A percentile compares a stretch with the other conserved stretches of the same genome.
These are phyloP conservation scores for Hystrix brachyura DNA, from an alignment of 2,113 vertebrate genomes.

Conservation along the genomic window DNA sequence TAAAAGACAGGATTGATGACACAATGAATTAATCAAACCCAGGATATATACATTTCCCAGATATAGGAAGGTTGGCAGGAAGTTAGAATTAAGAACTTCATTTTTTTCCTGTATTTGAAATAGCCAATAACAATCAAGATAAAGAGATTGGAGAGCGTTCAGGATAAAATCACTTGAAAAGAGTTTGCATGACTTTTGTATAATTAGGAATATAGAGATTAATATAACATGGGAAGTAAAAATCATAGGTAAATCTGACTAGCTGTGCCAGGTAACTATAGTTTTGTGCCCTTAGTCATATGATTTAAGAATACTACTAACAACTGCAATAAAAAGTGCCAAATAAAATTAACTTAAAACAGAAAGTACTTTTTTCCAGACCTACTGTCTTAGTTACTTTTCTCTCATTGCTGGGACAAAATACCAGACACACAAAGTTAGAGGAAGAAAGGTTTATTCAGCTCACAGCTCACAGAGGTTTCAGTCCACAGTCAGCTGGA, in stretches of 20 bases:
- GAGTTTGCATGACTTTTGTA: background rate
- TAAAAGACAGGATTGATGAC: slow-evolving; percentile 68
- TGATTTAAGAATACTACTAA: background rate
- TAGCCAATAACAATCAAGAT: background rate
- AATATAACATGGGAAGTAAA: background rate
- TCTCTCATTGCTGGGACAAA: too few relatives aligned
- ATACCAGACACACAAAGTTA: too few relatives aligned
- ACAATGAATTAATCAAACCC: slow-evolving; percentile 57
- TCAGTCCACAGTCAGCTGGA: too few relatives aligned
- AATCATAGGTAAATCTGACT: background rate
- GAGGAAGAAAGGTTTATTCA: too few relatives aligned
- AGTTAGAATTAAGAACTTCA: slow-evolving; percentile 34
- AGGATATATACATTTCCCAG: slow-evolving; percentile 39
- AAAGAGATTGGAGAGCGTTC: background rate
- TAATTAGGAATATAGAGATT: background rate
- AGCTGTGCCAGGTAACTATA: background rate
- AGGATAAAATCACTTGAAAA: background rate
- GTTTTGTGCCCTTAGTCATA: background rate
- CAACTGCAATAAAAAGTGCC: background rate
- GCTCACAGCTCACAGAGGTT: too few relatives aligned
- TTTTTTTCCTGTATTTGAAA: slow-evolving; percentile 16
- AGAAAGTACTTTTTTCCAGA: background rate
- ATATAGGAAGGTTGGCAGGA: slow-evolving; percentile 66
- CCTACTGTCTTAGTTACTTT: background rate
- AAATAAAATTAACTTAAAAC: background rate